These are phyloP conservation scores for Fragum sueziense DNA, from an alignment of 2,888 invertebrate genomes.

Conservation along the genomic window DNA sequence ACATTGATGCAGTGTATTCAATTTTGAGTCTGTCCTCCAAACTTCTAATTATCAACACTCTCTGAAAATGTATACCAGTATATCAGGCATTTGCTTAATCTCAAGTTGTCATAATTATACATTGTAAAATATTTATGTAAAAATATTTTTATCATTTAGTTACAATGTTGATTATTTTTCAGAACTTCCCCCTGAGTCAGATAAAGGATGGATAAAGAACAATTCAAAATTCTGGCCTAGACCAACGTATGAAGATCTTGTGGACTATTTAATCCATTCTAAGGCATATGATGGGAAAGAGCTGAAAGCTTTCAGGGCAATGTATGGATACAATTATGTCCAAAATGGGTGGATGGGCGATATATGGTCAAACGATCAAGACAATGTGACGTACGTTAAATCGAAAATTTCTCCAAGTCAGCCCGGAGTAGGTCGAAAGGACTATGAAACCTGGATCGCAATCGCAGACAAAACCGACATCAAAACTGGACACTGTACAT, in stretches of 20 bases:
- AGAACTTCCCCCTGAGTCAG: neutral
- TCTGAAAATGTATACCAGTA: neutral
- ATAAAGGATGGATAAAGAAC: neutral
- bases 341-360: constrained; percentile 45
- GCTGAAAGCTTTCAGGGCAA: constrained; percentile 33
- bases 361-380: constrained; percentile 8
- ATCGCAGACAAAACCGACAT: constrained; percentile 6
- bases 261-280: constrained; percentile 26
- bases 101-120: neutral
- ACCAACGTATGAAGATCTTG: constrained; percentile 26
- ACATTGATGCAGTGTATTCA: neutral
- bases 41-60: neutral
- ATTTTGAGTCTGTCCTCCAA: neutral
- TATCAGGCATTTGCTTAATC: neutral
- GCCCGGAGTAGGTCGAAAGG: constrained; percentile 34
- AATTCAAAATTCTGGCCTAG: constrained; percentile 27
- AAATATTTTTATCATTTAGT: neutral
- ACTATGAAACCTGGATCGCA: constrained; percentile 29
- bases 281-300: constrained; percentile 25
- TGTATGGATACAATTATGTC: constrained; percentile 45
- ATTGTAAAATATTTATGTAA: neutral
- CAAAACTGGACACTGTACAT: constrained; percentile 27
- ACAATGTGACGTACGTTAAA: constrained; percentile 7
- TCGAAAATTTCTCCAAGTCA: constrained; percentile 33
- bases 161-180: neutral